phyloP scores from a whole-genome alignment of 92 coral and sea anemone genomes.

The Umimayanthus kanabou region DNA sequence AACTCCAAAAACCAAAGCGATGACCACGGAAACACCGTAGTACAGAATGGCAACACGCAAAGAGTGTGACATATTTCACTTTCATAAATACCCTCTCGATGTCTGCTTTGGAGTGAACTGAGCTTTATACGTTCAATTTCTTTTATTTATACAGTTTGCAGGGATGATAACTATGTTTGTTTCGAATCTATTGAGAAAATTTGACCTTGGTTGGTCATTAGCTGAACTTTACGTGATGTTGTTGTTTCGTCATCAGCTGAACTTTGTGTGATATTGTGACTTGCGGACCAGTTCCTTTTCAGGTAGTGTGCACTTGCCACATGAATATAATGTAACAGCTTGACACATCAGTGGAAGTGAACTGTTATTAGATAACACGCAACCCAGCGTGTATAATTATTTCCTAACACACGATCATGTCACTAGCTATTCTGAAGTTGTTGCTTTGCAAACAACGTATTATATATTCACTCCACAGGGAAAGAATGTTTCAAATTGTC shows the following conservation, averaged over 20 bases:
- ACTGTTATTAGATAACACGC: not conserved
- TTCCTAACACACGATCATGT: not conserved
- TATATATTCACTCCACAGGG: not conserved
- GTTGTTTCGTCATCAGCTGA: too few relatives aligned
- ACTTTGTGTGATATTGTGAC: too few relatives aligned
- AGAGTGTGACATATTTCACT: not conserved
- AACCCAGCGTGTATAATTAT: not conserved
- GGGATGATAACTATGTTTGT: not conserved
- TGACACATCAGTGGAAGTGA: conserved; percentile 2
- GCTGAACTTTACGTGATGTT: conserved; percentile 34
- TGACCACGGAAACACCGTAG: not conserved
- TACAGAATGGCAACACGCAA: not conserved
- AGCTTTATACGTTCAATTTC: not conserved
- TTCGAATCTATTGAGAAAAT: too few relatives aligned
- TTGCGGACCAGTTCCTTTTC: not conserved
- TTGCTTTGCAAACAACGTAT: too few relatives aligned
- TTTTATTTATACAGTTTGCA: not conserved
- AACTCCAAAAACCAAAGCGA: conserved; percentile 1
- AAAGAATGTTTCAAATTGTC: not conserved
- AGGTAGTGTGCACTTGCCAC: not conserved
- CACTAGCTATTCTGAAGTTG: not conserved
- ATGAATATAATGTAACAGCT: not conserved
- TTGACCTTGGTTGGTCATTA: conserved; percentile 2
- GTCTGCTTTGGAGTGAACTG: not conserved
- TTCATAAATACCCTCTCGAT: not conserved